These are phyloP conservation scores for Potamilus streckersoni DNA, from an alignment of 1,140 invertebrate genomes.

Conservation along the genomic window DNA sequence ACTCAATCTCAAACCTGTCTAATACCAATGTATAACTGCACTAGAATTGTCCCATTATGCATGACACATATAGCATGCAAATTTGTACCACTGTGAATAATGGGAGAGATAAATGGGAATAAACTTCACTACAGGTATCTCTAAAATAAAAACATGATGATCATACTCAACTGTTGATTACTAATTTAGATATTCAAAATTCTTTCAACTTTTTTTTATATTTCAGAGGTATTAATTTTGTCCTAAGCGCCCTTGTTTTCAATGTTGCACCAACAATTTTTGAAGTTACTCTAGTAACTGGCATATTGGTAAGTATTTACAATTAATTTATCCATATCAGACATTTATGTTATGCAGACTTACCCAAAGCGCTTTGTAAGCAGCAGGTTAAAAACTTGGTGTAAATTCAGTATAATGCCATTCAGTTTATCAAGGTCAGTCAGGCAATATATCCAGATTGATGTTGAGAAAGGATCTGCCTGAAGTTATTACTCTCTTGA, in stretches of 20 bases:
- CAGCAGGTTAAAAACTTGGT: neutral
- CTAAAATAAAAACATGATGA: no score
- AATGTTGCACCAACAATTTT: slow-evolving; percentile 97
- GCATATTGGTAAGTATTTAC: slow-evolving; percentile 80
- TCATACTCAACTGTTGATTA: neutral
- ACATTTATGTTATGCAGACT: neutral
- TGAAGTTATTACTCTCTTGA: no score
- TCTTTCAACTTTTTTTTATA: slow-evolving; percentile 16
- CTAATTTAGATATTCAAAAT: neutral
- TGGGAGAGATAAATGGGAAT: no score
- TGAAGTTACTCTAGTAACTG: slow-evolving; percentile 90
- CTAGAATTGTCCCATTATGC: no score
- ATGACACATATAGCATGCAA: no score
- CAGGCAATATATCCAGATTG: no score
- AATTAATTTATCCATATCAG: neutral
- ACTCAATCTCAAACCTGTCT: no score
- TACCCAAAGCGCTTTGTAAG: neutral
- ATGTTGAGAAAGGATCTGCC: no score
- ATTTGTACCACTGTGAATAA: no score
- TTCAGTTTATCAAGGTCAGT: neutral
- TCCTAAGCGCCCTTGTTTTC: slow-evolving; percentile 95
- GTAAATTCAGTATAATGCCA: neutral
- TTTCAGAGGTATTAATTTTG: slow-evolving; percentile 95
- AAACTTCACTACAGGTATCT: no score
- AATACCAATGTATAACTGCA: no score